Evolutionary conservation across 2,797 vertebrate genomes (phyloP).

Genomic region (Sitta carolinensis): DNA sequence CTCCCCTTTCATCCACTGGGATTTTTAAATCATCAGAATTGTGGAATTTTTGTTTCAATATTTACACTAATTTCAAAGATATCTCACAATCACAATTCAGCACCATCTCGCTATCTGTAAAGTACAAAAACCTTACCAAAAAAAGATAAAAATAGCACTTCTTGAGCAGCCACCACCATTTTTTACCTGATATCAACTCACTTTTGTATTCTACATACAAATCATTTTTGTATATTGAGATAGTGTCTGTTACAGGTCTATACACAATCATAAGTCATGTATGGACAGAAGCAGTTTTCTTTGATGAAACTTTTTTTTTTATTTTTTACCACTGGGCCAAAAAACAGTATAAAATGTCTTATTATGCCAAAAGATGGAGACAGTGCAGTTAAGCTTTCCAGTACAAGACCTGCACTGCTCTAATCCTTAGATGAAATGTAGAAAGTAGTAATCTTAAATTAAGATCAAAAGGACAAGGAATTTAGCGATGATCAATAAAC

Average conservation of each 20-base stretch:
- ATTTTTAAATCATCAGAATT: neutral
- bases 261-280: neutral
- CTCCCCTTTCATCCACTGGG: neutral
- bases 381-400: neutral
- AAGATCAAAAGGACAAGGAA: neutral
- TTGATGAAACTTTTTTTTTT: neutral
- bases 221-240: neutral
- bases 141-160: neutral
- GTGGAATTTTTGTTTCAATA: neutral
- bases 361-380: neutral
- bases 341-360: neutral
- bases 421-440: neutral
- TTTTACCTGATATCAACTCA: neutral
- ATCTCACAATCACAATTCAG: neutral
- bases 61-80: neutral
- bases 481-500: neutral
- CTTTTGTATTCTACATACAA: neutral
- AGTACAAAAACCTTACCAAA: neutral
- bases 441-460: conserved; percentile 1
- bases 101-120: neutral
- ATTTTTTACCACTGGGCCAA: neutral
- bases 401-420: neutral
- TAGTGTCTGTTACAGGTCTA: neutral
- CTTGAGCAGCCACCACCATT: neutral
- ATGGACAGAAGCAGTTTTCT: neutral